Conservation (phyloP, 2,797 vertebrate genomes). For the Potorous gilbertii region DNA sequence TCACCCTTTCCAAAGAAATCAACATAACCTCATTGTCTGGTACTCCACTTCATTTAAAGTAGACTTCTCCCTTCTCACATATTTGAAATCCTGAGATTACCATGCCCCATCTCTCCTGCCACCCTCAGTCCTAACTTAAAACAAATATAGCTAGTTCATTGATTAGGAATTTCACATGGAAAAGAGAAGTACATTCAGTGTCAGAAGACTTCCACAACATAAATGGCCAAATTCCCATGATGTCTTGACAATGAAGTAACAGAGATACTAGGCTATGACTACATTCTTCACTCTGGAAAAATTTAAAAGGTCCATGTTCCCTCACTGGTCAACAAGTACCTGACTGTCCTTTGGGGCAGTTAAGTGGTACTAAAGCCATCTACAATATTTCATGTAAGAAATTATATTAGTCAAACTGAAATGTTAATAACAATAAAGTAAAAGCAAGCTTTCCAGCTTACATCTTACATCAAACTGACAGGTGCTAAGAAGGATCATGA, state of each 20-base stretch:
- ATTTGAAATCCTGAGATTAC: neutral
- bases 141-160: neutral
- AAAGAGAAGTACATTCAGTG: neutral
- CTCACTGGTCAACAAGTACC: slow-evolving; percentile 12
- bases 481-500: neutral
- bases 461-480: slow-evolving; percentile 10
- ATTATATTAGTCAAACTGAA: slow-evolving; percentile 15
- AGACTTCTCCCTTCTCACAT: neutral
- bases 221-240: neutral
- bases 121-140: neutral
- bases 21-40: neutral
- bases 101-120: neutral
- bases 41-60: neutral
- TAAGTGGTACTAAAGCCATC: slow-evolving; percentile 4
- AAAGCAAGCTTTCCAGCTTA: neutral
- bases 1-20: neutral
- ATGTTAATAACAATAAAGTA: slow-evolving; percentile 16
- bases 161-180: neutral
- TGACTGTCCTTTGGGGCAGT: slow-evolving; percentile 25
- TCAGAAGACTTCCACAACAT: neutral
- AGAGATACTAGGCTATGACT: neutral
- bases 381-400: neutral
- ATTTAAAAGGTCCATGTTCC: neutral
- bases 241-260: neutral
- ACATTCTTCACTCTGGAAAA: slow-evolving; percentile 12